Percentiles rank a stretch among this genome's conserved stretches.
phyloP scores from a whole-genome alignment of 2,113 vertebrate genomes.

The Columba janthina region DNA sequence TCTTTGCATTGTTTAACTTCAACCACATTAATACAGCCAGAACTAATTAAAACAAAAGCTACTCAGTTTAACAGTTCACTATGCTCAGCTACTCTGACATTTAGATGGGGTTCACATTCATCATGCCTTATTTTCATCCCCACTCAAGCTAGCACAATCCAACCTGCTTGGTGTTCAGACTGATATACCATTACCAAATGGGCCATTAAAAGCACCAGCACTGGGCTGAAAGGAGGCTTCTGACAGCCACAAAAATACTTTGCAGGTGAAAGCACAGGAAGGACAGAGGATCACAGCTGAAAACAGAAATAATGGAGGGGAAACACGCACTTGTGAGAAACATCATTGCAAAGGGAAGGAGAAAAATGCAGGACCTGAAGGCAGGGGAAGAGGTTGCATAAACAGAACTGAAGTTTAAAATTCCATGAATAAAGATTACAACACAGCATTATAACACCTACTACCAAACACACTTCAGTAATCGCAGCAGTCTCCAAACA shows the following conservation, averaged over 20 bases:
- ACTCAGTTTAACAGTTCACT: background rate
- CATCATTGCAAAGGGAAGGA: background rate
- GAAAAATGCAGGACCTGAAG: background rate
- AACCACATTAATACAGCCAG: background rate
- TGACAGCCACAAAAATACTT: background rate
- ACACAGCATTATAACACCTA: background rate
- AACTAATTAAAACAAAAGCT: background rate
- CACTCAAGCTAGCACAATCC: background rate
- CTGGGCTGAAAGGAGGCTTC: background rate
- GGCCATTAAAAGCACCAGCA: rapidly evolving
- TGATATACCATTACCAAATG: rapidly evolving
- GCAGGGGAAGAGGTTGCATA: background rate
- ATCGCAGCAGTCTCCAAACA: background rate
- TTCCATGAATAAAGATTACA: background rate
- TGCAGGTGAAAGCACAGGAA: background rate
- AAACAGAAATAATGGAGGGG: background rate
- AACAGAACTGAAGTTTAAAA: background rate
- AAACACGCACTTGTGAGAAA: background rate
- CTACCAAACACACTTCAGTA: background rate
- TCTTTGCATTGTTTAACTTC: background rate
- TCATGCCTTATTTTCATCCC: background rate
- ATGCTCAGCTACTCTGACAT: background rate
- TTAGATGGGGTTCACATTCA: background rate
- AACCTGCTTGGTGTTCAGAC: background rate
- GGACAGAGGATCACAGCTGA: background rate